Conservation (phyloP, 2,113 vertebrate genomes). For the Dissostichus mawsoni region DNA sequence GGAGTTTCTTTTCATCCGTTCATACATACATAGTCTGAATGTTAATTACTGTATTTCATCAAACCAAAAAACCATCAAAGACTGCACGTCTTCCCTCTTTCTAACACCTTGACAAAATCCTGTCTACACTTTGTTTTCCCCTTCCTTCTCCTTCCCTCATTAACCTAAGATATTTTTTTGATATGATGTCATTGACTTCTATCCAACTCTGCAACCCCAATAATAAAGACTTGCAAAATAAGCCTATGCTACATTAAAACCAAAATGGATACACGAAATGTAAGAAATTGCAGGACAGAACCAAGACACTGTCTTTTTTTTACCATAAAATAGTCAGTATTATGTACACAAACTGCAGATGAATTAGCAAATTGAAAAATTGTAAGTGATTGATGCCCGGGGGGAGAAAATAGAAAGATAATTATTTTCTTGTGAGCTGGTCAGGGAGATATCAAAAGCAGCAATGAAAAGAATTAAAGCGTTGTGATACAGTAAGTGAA, state of each 20-base stretch:
- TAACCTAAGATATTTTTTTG: conserved; percentile 45
- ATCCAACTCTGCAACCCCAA: conserved; percentile 37
- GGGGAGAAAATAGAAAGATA: not conserved
- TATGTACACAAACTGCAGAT: conserved; percentile 3
- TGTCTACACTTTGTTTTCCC: conserved; percentile 2
- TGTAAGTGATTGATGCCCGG: not conserved
- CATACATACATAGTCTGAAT: conserved; percentile 34
- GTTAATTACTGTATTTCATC: conserved; percentile 62
- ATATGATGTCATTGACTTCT: conserved; percentile 43
- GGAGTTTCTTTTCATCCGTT: conserved; percentile 60
- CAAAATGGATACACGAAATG: not conserved
- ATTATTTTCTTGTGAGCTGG: not conserved
- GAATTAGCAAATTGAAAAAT: not conserved
- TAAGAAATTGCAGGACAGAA: conserved; percentile 28
- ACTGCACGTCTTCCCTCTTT: conserved; percentile 26
- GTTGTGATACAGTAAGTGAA: not conserved
- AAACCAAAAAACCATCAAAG: conserved; percentile 12
- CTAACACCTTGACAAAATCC: conserved; percentile 7
- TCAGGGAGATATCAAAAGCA: not conserved
- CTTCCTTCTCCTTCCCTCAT: conserved; percentile 7
- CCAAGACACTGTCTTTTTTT: not conserved
- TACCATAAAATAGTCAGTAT: not conserved
- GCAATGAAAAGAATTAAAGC: not conserved
- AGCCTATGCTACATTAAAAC: conserved; percentile 33
- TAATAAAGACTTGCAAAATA: conserved; percentile 38